Conservation (phyloP, 2,888 invertebrate genomes). For the Sesamia inferens region DNA sequence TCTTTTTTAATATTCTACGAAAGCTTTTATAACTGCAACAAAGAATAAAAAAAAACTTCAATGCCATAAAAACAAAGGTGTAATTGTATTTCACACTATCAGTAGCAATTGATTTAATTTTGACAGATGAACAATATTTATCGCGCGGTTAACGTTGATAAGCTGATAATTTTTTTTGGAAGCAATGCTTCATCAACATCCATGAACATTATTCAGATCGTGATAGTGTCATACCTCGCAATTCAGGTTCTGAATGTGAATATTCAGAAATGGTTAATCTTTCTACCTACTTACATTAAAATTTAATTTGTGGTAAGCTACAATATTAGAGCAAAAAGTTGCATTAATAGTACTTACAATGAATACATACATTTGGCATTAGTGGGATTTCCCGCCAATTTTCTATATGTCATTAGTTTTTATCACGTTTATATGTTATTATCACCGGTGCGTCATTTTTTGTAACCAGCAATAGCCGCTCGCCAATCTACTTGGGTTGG, state of each 20-base stretch:
- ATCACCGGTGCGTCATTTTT: slow-evolving; percentile 21
- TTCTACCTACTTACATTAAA: not conserved
- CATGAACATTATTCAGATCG: not conserved
- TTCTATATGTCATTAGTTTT: slow-evolving; percentile 5
- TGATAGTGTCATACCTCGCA: not conserved
- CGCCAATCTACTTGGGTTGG: slow-evolving; percentile 44
- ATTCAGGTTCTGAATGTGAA: not conserved
- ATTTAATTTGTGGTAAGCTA: not conserved
- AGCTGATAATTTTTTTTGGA: not conserved
- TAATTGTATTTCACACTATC: no score
- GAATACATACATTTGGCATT: slow-evolving; percentile 4
- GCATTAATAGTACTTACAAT: not conserved
- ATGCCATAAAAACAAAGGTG: no score
- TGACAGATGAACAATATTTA: not conserved
- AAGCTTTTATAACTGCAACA: no score
- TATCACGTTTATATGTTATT: no score
- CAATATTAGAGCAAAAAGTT: not conserved
- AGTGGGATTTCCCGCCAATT: slow-evolving; percentile 32
- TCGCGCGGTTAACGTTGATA: no score
- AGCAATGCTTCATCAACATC: not conserved
- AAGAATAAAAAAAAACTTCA: no score
- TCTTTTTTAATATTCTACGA: no score
- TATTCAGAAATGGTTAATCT: not conserved
- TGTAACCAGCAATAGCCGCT: slow-evolving; percentile 42
- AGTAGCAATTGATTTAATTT: no score